Conservation (phyloP, 2,113 vertebrate species). For the Anguilla japonica region DNA sequence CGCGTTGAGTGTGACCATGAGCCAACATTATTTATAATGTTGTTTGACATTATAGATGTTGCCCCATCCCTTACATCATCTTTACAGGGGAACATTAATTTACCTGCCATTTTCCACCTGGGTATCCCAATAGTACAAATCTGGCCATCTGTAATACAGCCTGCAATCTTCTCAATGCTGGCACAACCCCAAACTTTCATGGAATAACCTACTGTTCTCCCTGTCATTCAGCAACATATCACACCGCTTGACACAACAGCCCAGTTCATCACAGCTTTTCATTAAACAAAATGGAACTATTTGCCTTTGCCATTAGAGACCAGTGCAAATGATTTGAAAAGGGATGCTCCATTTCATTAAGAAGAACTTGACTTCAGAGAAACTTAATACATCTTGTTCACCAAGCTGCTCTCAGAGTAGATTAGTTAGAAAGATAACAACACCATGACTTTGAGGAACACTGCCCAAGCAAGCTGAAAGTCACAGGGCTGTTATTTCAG, state of each 20-base stretch:
- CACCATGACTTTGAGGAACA: background rate
- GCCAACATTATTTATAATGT: background rate
- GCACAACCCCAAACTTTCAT: too few relatives aligned
- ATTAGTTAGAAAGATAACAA: background rate
- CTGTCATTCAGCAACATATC: too few relatives aligned
- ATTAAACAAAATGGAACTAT: background rate
- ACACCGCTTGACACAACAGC: too few relatives aligned
- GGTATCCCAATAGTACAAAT: too few relatives aligned
- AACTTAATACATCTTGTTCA: background rate
- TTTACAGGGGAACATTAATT: too few relatives aligned
- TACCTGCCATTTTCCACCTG: too few relatives aligned
- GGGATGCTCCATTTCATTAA: background rate
- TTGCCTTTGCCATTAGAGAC: background rate
- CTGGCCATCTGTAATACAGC: too few relatives aligned
- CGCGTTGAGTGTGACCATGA: background rate
- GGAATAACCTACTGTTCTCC: too few relatives aligned
- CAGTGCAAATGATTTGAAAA: background rate
- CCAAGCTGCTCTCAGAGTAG: background rate
- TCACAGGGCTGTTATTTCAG: background rate
- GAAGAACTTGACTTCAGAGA: background rate
- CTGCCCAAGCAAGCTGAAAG: background rate
- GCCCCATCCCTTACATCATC: background rate
- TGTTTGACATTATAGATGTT: background rate
- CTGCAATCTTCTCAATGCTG: too few relatives aligned
- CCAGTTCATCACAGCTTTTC: too few relatives aligned